These are phyloP conservation scores for Heterohyrax brucei DNA, from an alignment of 2,797 vertebrate species.

Conservation along the genomic window DNA sequence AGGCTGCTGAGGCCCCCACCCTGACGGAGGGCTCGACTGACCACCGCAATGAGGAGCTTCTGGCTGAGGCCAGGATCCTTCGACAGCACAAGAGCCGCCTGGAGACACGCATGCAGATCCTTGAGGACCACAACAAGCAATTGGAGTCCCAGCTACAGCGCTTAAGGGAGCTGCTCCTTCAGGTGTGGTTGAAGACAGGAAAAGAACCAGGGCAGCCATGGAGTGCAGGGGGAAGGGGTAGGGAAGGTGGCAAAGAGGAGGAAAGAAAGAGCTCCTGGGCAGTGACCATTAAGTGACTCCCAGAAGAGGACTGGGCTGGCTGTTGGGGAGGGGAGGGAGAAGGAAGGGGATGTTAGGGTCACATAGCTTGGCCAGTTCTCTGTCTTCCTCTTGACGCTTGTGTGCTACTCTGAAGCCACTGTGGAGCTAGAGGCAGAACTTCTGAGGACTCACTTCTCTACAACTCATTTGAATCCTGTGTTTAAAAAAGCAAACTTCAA, in stretches of 20 bases:
- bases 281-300: background rate
- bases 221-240: accelerated
- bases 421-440: background rate
- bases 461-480: background rate
- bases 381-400: background rate
- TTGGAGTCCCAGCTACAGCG: constrained; percentile 97
- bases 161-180: constrained; percentile 96
- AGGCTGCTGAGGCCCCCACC: constrained; percentile 94
- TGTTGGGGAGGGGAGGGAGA: background rate
- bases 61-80: constrained; percentile 97
- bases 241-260: background rate
- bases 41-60: constrained; percentile 94
- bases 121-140: constrained; percentile 99
- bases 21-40: constrained; percentile 92
- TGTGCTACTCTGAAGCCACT: constrained; percentile 13
- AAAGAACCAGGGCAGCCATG: background rate
- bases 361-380: background rate
- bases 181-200: constrained; percentile 90
- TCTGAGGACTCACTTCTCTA: constrained; percentile 29
- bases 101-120: constrained; percentile 99
- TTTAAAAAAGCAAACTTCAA: constrained; percentile 64
- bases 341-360: background rate
- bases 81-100: constrained; percentile 98
- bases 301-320: constrained; percentile 11
- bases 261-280: background rate